Evolutionary conservation across 2,888 invertebrate species (phyloP), one percentile per base, ranked within the genome.

Genomic region (Acheta domesticus): DNA sequence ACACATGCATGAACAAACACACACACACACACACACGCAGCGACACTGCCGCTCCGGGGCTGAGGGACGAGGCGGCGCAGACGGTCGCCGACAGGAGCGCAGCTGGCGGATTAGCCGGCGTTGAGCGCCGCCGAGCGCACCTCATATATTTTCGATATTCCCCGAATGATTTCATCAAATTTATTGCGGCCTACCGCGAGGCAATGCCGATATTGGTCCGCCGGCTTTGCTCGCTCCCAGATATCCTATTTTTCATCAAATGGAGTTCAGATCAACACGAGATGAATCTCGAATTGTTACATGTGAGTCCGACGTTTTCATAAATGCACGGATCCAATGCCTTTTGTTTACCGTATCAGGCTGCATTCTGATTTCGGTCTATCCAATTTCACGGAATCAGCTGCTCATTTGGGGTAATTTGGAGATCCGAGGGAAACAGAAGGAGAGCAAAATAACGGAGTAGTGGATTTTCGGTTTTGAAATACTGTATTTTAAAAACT

Each of bases 71-170:
- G 8, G 4, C 8, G 8, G 36, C 36, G 36, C 36, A 36, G 36
- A 0, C 36, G 36, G 36, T 36, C 36, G 62, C 62, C 16, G 16
- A n/a, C 62, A 62, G n/a, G 16, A 14, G 62, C 14, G n/a, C 62
- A 62, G 62, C 36, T 8, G 36, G 36, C 14, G 62, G 62, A 62
- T 62, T 62, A 62, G n/a, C 62, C n/a, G 14, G 62, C n/a, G 62
- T n/a, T 19, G 62, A 62, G 62, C 62, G n/a, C n/a, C 62, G 1
- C 62, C 16, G 62, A 62, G 11, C 62, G 16, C 62, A 62, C 62
- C 62, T 62, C 62, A 62, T 62, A 62, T 62, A 62, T 62, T 62
- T 62, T 62, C 62, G n/a, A 62, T 62, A 62, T 62, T 62, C 62
- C n/a, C 62, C n/a, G 62, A 36, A 62, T 62, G 62, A 62, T 62